Evolutionary conservation across 1,140 invertebrate genomes (phyloP), one percentile per base, ranked within the genome.

Genomic region (Adelges cooleyi): DNA sequence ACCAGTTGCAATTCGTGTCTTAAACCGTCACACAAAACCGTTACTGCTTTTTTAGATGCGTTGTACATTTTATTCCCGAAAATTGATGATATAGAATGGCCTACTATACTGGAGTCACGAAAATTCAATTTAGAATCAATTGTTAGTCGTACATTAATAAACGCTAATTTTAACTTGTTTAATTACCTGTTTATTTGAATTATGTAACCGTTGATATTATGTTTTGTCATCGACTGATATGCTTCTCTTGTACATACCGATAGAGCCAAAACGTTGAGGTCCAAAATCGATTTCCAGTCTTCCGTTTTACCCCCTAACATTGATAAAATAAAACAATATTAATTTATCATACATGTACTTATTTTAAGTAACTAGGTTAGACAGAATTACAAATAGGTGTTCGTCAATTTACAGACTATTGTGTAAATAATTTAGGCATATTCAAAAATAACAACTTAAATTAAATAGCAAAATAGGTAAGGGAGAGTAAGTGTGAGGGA

Each of bases 141-240:
- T n/a, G n/a, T n/a, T n/a, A n/a, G n/a, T n/a, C n/a, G n/a, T n/a
- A n/a, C n/a, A n/a, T n/a, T n/a, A n/a, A n/a, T n/a, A n/a, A n/a
- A n/a, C n/a, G n/a, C n/a, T n/a, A n/a, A n/a, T n/a, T n/a, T n/a
- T n/a, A n/a, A n/a, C n/a, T 33, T 33, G 11, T 33, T 33, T 6
- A 11, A 33, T 67, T 65, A 81, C 80, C 81, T 83, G 72, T 81
- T 84, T 29, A 86, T 77, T 66, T 84, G 78, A 53, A 86, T 79
- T 62, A 86, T 80, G 69, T 87, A 84, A 1, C 85, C 86, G 68
- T 84, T 78, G 36, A 69, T 66, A 38, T 66, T 33, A 27, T 67
- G 44, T 36, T 68, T 69, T 10, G 46, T 46, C 82, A 85, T 84
- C 3, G 77, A 74, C 65, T 78, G 75, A 0, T 83, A 70, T 9